These are phyloP conservation scores for Promerops cafer DNA, from an alignment of 2,113 vertebrate genomes.

Conservation along the genomic window DNA sequence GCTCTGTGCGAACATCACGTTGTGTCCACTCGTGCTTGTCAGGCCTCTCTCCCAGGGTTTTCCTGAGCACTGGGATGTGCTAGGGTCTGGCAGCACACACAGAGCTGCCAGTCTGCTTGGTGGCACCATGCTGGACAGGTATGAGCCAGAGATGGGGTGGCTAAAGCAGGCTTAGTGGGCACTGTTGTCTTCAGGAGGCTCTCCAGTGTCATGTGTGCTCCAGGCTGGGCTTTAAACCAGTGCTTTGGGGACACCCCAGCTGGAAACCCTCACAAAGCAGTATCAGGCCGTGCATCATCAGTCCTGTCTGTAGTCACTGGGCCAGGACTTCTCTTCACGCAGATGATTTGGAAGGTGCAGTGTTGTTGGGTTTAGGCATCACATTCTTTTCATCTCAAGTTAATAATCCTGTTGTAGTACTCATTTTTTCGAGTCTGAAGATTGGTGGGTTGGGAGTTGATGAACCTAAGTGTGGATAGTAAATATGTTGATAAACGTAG, in stretches of 20 bases:
- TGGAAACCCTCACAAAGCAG: neutral
- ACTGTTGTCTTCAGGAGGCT: neutral
- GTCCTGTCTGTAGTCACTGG: neutral
- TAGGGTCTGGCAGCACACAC: neutral
- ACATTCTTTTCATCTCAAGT: neutral
- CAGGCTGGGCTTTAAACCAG: neutral
- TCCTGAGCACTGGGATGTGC: neutral
- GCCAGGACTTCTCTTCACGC: neutral
- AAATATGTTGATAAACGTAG: neutral
- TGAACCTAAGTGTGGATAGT: constrained; percentile 38
- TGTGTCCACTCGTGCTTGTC: neutral
- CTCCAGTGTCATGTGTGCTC: neutral
- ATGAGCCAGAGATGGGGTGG: neutral
- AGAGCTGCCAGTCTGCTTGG: neutral
- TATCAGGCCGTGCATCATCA: neutral
- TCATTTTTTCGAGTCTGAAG: neutral
- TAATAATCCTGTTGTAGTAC: neutral
- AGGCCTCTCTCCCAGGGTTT: neutral
- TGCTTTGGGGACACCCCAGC: neutral
- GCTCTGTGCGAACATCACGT: neutral
- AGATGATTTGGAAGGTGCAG: neutral
- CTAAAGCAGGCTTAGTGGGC: neutral
- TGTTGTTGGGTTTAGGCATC: constrained; percentile 2
- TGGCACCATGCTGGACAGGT: fast-evolving
- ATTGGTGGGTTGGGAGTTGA: constrained; percentile 22